A percentile compares a stretch with the other conserved stretches of the same genome.
Evolutionary conservation across 2,888 invertebrate species (phyloP).

Genomic region (Drosophila kambysellisi): DNA sequence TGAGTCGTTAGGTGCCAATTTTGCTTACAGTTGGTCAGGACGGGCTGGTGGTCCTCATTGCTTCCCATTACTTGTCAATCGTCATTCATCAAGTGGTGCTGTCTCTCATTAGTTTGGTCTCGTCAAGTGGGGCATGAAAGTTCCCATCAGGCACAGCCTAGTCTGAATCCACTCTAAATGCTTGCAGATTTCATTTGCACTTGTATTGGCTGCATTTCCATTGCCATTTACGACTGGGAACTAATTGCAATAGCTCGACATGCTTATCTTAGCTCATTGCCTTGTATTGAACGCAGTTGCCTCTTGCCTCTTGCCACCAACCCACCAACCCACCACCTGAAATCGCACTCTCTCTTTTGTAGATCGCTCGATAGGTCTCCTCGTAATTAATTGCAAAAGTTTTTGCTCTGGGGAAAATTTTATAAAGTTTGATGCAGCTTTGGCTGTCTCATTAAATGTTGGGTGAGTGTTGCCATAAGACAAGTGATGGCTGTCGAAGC

Average conservation of each 20-base stretch:
- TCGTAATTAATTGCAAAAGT: slow-evolving; percentile 77
- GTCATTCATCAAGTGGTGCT: slow-evolving; percentile 53
- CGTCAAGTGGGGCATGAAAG: slow-evolving; percentile 56
- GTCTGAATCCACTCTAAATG: not conserved
- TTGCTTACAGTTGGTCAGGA: slow-evolving; percentile 34
- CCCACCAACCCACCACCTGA: not conserved
- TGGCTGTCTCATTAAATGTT: slow-evolving; percentile 49
- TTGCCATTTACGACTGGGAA: slow-evolving; percentile 37
- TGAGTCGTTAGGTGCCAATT: slow-evolving; percentile 52
- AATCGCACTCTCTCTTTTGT: slow-evolving; percentile 12
- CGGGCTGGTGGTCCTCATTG: slow-evolving; percentile 47
- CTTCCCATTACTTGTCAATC: slow-evolving; percentile 40
- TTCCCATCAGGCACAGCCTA: slow-evolving; percentile 26
- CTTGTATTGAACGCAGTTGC: slow-evolving; percentile 1
- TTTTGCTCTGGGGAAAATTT: slow-evolving; percentile 49
- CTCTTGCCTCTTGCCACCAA: slow-evolving; percentile 7
- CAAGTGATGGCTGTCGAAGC: slow-evolving; percentile 39
- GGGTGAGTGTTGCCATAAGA: slow-evolving; percentile 20
- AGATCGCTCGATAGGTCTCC: slow-evolving; percentile 47
- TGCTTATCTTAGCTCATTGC: slow-evolving; percentile 40
- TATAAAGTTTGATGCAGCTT: slow-evolving; percentile 54
- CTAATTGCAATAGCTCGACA: slow-evolving; percentile 48
- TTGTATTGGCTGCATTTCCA: slow-evolving; percentile 45
- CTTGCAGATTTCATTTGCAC: slow-evolving; percentile 4
- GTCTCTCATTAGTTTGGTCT: slow-evolving; percentile 16